Evolutionary conservation across 2,888 invertebrate species (phyloP), one percentile per base, ranked within the genome.

Genomic region (Vesta saturnalis): DNA sequence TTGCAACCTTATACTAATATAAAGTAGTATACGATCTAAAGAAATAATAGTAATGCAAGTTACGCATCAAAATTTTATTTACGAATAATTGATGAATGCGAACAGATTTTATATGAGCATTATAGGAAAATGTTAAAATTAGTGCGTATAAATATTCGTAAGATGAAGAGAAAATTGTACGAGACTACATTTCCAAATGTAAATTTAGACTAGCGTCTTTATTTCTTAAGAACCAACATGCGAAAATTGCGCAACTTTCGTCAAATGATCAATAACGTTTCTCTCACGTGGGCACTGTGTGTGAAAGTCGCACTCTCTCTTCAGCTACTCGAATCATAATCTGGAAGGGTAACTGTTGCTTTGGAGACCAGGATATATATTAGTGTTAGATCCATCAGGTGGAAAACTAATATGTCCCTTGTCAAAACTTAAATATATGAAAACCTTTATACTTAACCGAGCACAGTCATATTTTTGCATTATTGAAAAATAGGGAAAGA

Each of bases 341-440:
- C 57, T 46, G 10, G 57, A 57, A 55, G 81, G 81, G 62, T 82
- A 83, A 72, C 83, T 83, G 64, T 77, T 84, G 72, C 84, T 83
- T 72, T 82, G 82, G 61, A 49, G 46, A 80, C 80, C 82, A 78
- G 84, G 75, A 85, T 80, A 82, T 83, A 77, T 78, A 85, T 79
- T 77, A 78, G 73, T 77, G 77, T 76, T 64, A 74, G 47, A 75
- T 77, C 60, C 68, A 79, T 35, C 70, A 81, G 67, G 83, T 84
- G 75, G 83, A 84, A 73, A 76, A 80, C 63, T 82, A 83, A 77
- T 74, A 71, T 70, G 70, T 22, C 69, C 69, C 60, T 66, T 60
- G 56, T 66, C 66, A 60, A 56, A 61, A 67, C 59, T 63, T 55
- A 58, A 57, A 59, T 59, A 59, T 59, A 59, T 63, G 54, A 57